Base-by-base conservation (phyloP, 2,888 invertebrate species). In the Euclidia mi region DNA sequence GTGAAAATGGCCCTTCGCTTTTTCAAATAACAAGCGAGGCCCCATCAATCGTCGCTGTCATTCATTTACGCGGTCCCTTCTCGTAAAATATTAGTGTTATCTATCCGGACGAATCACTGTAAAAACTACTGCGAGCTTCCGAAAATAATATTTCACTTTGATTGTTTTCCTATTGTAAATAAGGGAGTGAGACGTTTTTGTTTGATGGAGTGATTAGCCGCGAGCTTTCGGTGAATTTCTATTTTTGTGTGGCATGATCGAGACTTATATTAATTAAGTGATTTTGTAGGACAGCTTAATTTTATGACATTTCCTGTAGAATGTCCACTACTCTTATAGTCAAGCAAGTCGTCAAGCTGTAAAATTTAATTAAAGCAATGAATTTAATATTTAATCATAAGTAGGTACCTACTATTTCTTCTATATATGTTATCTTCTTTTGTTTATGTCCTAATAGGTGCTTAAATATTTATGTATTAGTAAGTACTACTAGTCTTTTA, bases 141-240 rank as follows among this genome's bases (percentile, higher is more conserved):
- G 73, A 88, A 88, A 90, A 90, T 90, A 88, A 90, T 92, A 89
- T 87, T 89, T 91, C 90, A 88, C 69, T 68, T 82, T 89, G 91
- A 92, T 93, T 94, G 90, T 92, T 92, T 92, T 89, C 87, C 91
- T 85, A 89, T 88, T 89, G 94, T 91, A 92, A 94, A 94, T 93
- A 94, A 83, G 87, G 81, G 84, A 80, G 80, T 84, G 85, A 87
- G 83, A 81, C 81, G 80, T 82, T 79, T 81, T 82, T 84, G 78
- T 84, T 84, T 82, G 86, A 76, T 66, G 70, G 83, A 88, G 85
- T 87, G 87, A 80, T 82, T 53, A 60, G 77, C 84, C 78, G 75
- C 69, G 73, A 84, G 87, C 76, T 65, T 76, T 73, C 56, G 44
- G 7, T 4, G 65, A 45, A 51, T 40, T 44, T 52, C n/a, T 46